Percentiles rank a stretch among this genome's conserved stretches.
phyloP scores from a whole-genome alignment of 2,797 vertebrate genomes.

The Cyprinodon diabolis region DNA sequence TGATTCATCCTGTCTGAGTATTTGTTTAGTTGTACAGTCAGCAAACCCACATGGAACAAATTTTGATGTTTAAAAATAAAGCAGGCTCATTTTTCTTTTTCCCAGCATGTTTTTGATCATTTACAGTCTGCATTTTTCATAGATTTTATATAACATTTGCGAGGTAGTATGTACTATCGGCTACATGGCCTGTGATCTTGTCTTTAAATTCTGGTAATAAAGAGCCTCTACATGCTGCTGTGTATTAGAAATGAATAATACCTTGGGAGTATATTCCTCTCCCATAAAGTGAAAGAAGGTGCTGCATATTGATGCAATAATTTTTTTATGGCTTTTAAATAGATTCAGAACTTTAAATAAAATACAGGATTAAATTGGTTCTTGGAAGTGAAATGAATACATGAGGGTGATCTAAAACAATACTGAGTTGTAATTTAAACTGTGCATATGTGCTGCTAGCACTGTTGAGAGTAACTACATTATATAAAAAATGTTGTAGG shows the following conservation, averaged over 20 bases:
- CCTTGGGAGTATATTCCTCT: neutral
- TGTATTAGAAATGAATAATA: too few species aligned
- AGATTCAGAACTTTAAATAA: too few species aligned
- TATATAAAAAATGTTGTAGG: too few species aligned
- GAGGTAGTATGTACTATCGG: neutral
- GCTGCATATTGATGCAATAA: too few species aligned
- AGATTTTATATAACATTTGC: neutral
- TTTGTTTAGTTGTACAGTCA: conserved; percentile 5
- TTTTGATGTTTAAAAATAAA: neutral
- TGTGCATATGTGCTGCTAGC: too few species aligned
- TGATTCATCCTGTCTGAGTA: conserved; percentile 9
- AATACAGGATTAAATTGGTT: too few species aligned
- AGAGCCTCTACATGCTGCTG: neutral
- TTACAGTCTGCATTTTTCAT: neutral
- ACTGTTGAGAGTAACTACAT: too few species aligned
- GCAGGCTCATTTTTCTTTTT: neutral
- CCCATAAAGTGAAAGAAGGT: too few species aligned
- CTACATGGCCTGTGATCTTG: neutral
- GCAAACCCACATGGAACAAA: neutral
- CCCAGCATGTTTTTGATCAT: neutral
- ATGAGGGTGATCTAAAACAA: too few species aligned
- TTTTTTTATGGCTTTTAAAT: too few species aligned
- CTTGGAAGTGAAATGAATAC: too few species aligned
- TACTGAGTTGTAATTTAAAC: too few species aligned
- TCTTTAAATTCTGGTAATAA: neutral